Evolutionary conservation across 2,797 vertebrate genomes (phyloP), one percentile per base, ranked within the genome.

Genomic region (Smutsia gigantea): DNA sequence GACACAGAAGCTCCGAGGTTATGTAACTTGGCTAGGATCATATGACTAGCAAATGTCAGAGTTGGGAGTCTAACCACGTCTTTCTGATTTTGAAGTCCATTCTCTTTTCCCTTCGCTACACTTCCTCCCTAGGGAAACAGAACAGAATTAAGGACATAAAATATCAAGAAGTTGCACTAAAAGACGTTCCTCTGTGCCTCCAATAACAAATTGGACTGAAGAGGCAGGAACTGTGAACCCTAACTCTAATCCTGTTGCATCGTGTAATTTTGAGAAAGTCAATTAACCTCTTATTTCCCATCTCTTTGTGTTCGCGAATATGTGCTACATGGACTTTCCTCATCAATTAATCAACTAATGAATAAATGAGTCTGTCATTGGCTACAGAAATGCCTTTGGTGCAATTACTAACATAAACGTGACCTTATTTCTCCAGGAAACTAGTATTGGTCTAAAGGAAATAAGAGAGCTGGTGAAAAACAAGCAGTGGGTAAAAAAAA

Each of bases 101-200:
- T 96, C 88, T 97, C 90, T 96, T 97, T 97, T 69, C 66, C 86
- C 93, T 97, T 94, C 93, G 84, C 93, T 96, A 68, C 74, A 93
- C 85, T 96, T 96, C 94, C 96, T 97, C 94, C 93, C 89, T 59
- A 84, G 93, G 95, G 97, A 97, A 88, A 95, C 69, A 90, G 75
- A 92, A 95, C 66, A 85, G 85, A 97, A 97, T 95, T 95, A 96
- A 78, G 91, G 69, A 87, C 95, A 97, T 97, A 97, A 96, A 97
- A 91, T 96, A 86, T 97, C 83, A 79, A 97, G 93, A 96, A 89
- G 69, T 96, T 97, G 93, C 86, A 91, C 93, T 96, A 72, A 96
- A 91, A 98, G 91, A 78, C 78, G 59, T 86, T 72, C n/a, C 39
- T 95, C 86, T 96, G 78, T 96, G 95, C 88, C 90, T 97, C 94